Evolutionary conservation across 2,113 vertebrate species (phyloP).

Genomic region (Mus pahari): DNA sequence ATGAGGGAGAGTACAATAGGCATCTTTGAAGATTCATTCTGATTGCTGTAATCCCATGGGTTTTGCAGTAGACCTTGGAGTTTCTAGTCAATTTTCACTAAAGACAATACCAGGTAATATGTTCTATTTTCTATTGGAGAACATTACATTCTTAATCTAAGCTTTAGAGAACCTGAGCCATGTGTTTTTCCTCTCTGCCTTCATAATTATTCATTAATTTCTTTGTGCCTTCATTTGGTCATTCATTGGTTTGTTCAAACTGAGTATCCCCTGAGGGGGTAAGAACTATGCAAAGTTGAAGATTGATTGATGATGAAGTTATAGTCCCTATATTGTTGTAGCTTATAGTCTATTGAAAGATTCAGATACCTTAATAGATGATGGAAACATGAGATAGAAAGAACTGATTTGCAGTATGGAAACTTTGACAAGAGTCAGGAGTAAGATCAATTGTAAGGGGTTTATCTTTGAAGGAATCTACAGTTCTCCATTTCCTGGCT

Average conservation of each 20-base stretch:
- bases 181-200: not conserved
- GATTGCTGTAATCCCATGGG: not conserved
- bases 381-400: constrained; percentile 11
- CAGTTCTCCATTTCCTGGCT: constrained; percentile 38
- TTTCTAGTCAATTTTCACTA: constrained; percentile 34
- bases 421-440: not conserved
- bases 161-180: not conserved
- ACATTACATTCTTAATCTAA: not conserved
- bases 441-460: not conserved
- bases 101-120: not conserved
- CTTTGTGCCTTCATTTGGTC: not conserved
- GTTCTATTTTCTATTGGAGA: constrained; percentile 1
- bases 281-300: constrained; percentile 28
- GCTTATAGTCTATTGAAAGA: not conserved
- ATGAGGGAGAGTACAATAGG: not conserved
- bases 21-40: constrained; percentile 8
- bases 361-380: constrained; percentile 16
- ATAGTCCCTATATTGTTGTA: not conserved
- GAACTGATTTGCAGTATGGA: constrained; percentile 19
- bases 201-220: constrained; percentile 19
- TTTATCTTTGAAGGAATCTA: constrained; percentile 47
- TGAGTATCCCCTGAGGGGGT: not conserved
- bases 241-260: constrained; percentile 32
- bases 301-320: not conserved
- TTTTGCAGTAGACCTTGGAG: not conserved